Percentiles rank a stretch among this genome's conserved stretches.
Evolutionary conservation across 1,140 invertebrate genomes (phyloP).

Genomic region (Notospermus geniculatus): DNA sequence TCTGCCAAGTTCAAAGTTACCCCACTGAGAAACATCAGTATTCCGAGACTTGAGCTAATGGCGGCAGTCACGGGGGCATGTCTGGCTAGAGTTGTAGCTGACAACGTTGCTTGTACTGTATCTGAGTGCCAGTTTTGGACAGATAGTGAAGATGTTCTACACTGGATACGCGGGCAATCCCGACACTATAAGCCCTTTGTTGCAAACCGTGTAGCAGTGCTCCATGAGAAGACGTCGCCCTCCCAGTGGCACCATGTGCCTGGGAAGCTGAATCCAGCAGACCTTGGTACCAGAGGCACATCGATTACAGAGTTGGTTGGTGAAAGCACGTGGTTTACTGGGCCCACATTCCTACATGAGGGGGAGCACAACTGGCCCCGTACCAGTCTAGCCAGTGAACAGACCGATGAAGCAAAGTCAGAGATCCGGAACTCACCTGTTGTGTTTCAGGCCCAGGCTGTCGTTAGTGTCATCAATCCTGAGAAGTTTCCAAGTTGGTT

Average conservation of each 20-base stretch:
- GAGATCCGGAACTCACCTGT: not conserved
- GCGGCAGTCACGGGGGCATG: not conserved
- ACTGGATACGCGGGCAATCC: slow-evolving; percentile 45
- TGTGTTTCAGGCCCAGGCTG: not conserved
- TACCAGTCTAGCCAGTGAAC: not conserved
- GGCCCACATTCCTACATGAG: slow-evolving; percentile 1
- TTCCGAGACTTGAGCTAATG: slow-evolving; percentile 11
- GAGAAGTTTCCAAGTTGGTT: slow-evolving; percentile 11
- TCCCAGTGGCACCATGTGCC: slow-evolving; percentile 5
- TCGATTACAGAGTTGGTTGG: not conserved
- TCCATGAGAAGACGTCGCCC: slow-evolving; percentile 24
- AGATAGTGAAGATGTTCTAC: slow-evolving; percentile 50
- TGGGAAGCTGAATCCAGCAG: slow-evolving; percentile 10
- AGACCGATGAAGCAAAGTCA: not conserved
- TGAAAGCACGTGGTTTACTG: not conserved
- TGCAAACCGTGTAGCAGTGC: slow-evolving; percentile 45
- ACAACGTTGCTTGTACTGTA: not conserved
- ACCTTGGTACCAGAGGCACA: not conserved
- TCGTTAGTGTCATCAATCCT: not conserved
- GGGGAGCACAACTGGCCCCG: slow-evolving; percentile 1
- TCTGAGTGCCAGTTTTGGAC: slow-evolving; percentile 19
- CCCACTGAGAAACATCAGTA: slow-evolving; percentile 1
- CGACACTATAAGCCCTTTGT: slow-evolving; percentile 48
- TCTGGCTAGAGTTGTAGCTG: not conserved
- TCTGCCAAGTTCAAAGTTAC: slow-evolving; percentile 6